phyloP scores from a whole-genome alignment of 2,797 vertebrate genomes.

The Tragelaphus eurycerus region DNA sequence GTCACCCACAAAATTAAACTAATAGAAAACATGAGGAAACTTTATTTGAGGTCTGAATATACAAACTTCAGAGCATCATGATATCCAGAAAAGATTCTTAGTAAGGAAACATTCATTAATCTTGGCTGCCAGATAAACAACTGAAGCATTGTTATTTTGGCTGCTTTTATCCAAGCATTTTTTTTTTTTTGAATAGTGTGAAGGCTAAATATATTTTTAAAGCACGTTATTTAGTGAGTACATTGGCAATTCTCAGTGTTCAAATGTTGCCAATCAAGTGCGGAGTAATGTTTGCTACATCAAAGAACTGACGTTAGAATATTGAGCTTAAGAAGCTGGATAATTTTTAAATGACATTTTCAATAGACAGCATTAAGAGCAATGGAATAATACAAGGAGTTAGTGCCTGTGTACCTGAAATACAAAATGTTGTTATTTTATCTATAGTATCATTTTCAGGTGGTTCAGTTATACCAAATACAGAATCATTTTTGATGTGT shows the following conservation, averaged over 20 bases:
- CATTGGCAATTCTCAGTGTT: neutral
- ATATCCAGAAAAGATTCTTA: neutral
- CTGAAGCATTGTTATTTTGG: neutral
- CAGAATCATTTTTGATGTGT: neutral
- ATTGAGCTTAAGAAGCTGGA: neutral
- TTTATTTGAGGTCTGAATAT: neutral
- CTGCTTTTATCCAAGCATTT: neutral
- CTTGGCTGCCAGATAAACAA: neutral
- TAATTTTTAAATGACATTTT: neutral
- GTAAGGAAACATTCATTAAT: neutral
- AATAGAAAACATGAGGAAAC: neutral
- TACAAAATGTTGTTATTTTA: neutral
- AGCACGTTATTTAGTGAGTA: neutral
- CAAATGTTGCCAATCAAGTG: neutral
- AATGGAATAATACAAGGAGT: neutral
- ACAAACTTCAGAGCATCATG: neutral
- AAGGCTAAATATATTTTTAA: neutral
- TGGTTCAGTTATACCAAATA: neutral
- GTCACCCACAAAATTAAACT: neutral
- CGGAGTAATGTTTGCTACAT: neutral
- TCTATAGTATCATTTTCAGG: neutral
- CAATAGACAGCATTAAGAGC: neutral
- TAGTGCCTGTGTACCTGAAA: neutral
- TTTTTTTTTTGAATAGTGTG: neutral
- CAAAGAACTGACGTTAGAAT: neutral